Evolutionary conservation across 2,888 invertebrate species (phyloP), one percentile per base, ranked within the genome.

Genomic region (Pecten maximus): DNA sequence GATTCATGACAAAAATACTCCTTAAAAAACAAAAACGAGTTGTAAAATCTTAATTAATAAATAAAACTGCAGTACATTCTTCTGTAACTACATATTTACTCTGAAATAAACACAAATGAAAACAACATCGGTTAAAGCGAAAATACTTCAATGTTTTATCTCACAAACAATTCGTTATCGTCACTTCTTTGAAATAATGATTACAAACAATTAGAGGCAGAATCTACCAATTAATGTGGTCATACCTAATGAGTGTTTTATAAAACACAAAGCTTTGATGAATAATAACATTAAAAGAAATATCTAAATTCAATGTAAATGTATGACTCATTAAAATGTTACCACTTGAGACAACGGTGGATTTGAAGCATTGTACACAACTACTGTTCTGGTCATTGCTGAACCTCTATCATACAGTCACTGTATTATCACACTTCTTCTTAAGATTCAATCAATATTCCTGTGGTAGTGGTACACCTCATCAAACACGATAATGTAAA

Each of bases 1-100:
- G 60, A 8, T 74, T 74, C 35, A 74, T 74, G 74, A 74, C 35
- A 74, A 74, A 74, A 74, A 74, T 74, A 74, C 74, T 74, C 28
- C 28, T 74, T 74, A 74, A 74, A 74, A 28, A 28, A 35, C n/a
- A 48, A 6, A 60, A 60, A 60, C 60, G 6, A 35, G 74, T 28
- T 74, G 28, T 35, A 28, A 74, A 6, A 10, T 28, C 12, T 74
- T 74, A 74, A 35, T 35, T 3, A 35, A 74, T 28, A 35, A 6
- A 74, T 74, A 74, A 54, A 74, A 35, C 60, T 60, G 2, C 28
- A 60, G 8, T 74, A 8, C 23, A 74, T 74, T 35, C 74, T 74
- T 74, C 74, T 28, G 74, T 28, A 8, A 35, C 35, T 35, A 28
- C 35, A 35, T 74, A 28, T 54, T 6, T 15, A 35, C 1, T 28